These are phyloP conservation scores for Microcebus jonahi DNA, from an alignment of 2,113 vertebrate species.

Conservation along the genomic window DNA sequence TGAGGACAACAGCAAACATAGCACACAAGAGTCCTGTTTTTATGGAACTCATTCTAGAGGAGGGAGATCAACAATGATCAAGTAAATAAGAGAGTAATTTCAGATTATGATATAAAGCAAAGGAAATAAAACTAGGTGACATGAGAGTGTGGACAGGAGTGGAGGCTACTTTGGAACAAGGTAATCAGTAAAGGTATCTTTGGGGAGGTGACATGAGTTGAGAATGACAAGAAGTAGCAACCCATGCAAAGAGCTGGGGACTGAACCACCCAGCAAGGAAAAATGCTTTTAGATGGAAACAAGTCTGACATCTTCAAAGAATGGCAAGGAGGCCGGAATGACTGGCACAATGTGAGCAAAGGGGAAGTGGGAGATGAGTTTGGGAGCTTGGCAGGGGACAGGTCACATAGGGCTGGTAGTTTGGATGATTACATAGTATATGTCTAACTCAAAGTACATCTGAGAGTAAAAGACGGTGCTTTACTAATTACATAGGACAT, in stretches of 20 bases:
- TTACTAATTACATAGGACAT: not conserved
- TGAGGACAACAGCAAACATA: not conserved
- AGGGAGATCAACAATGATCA: not conserved
- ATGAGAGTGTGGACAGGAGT: not conserved
- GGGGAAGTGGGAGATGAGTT: not conserved
- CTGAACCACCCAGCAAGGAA: not conserved
- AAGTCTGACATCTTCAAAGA: not conserved
- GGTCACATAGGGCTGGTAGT: not conserved
- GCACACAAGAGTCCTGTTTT: not conserved
- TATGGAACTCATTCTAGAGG: not conserved
- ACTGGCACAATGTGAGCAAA: not conserved
- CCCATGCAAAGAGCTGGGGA: not conserved
- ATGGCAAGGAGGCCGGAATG: not conserved
- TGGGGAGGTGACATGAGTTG: not conserved
- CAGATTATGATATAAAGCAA: not conserved
- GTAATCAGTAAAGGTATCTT: not conserved
- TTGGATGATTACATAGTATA: not conserved
- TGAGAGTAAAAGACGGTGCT: not conserved
- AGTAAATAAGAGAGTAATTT: not conserved
- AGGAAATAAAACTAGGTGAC: slow-evolving; percentile 6
- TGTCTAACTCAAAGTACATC: not conserved
- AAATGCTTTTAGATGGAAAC: not conserved
- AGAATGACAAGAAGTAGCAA: slow-evolving; percentile 12
- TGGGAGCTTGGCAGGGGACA: not conserved
- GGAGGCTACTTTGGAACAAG: not conserved